Base-by-base conservation (phyloP, 1,140 invertebrate genomes). In the Megalonaias nervosa region DNA sequence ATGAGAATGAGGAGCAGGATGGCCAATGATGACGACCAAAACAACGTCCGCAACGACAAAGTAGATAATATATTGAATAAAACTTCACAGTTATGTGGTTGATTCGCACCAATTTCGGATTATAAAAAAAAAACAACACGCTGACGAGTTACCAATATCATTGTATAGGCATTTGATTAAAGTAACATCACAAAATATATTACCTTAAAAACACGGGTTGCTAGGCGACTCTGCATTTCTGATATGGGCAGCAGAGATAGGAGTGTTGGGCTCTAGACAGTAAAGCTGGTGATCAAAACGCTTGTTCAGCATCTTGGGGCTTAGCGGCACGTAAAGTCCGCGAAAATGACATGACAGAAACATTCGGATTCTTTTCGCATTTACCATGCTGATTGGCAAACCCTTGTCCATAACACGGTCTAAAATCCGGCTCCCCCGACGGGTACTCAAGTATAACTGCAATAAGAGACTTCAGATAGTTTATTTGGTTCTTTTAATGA, bases 241-340 rank as follows among this genome's bases (percentile, higher is more conserved):
- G 83, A 72, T n/a, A 79, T 93, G 92, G 68, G 92, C 90, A 12
- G 88, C 81, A 14, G 90, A 84, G 21, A 91, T 86, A 16, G 85
- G 75, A 83, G 92, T 89, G 55, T 88, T 82, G 14, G 92, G 92
- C 67, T 91, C 85, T 21, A 93, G 76, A 5, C 87, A 85, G 81
- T 91, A 93, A 1, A 87, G 59, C 19, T 87, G 86, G 72, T 93
- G 92, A 76, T 92, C 91, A 83, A 93, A 91, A 38, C 89, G 79
- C 57, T 72, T 4, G 66, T 86, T 83, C 57, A 85, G 26, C 61
- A 67, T 66, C 38, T 31, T 64, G 11, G 16, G 23, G 13, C 23
- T 19, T 2, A 69, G 12, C 0, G 19, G 12, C 48, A 4, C 2
- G 16, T 67, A n/a, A 5, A 21, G 65, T 1, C 65, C 65, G 16